Evolutionary conservation across 2,797 vertebrate genomes (phyloP).

Genomic region (Pampus argenteus): DNA sequence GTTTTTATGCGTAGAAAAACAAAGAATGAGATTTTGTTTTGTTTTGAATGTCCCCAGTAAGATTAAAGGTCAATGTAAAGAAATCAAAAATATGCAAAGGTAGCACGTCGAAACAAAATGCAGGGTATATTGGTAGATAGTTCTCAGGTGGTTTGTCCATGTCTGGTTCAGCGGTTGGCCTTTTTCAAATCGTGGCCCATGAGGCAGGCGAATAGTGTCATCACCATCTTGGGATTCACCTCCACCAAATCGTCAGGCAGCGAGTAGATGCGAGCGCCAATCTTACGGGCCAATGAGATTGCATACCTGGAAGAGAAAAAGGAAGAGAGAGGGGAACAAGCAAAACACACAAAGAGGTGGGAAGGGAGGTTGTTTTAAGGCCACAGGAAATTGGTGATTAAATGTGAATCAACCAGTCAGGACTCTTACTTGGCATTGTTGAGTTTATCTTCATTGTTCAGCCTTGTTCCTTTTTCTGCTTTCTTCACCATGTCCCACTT

Average conservation of each 20-base stretch:
- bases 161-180: slow-evolving; percentile 69
- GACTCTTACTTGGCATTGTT: slow-evolving; percentile 76
- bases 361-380: neutral
- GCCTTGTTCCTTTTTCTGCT: slow-evolving; percentile 74
- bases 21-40: slow-evolving; percentile 1
- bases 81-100: slow-evolving; percentile 2
- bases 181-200: slow-evolving; percentile 94
- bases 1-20: slow-evolving; percentile 10
- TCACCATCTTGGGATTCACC: slow-evolving; percentile 98
- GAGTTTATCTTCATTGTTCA: slow-evolving; percentile 92
- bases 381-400: neutral
- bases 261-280: slow-evolving; percentile 95
- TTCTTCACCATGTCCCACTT: slow-evolving; percentile 92
- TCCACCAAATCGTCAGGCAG: slow-evolving; percentile 96
- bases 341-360: neutral
- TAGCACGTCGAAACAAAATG: neutral
- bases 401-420: neutral
- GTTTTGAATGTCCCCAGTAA: neutral
- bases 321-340: neutral
- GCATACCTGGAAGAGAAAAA: slow-evolving; percentile 88
- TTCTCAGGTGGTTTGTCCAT: slow-evolving; percentile 12
- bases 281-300: slow-evolving; percentile 96
- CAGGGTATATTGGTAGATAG: neutral
- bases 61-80: slow-evolving; percentile 27
- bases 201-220: slow-evolving; percentile 96